phyloP scores from a whole-genome alignment of 2,888 invertebrate genomes.

The Hydroisotoma schaefferi region DNA sequence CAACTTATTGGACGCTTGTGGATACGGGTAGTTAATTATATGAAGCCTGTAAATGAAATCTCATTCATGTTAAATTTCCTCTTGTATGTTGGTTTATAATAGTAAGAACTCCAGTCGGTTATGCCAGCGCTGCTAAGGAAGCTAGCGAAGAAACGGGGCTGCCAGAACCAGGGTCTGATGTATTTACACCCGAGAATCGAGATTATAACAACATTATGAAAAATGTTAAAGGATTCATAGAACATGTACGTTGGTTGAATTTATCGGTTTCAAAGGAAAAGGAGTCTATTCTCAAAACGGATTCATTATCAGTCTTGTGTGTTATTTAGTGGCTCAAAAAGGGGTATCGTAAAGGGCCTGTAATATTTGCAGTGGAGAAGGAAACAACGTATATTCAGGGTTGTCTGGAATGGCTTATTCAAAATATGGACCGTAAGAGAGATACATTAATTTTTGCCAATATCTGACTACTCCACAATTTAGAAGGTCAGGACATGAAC shows the following conservation, averaged over 20 bases:
- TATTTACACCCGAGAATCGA: slow-evolving; percentile 16
- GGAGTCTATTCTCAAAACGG: too few relatives aligned
- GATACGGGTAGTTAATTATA: slow-evolving; percentile 40
- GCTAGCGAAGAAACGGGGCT: slow-evolving; percentile 30
- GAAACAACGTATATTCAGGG: slow-evolving; percentile 25
- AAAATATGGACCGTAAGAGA: slow-evolving; percentile 33
- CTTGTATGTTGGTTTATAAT: neutral
- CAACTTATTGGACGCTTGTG: slow-evolving; percentile 39
- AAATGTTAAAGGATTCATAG: slow-evolving; percentile 31
- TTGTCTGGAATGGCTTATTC: slow-evolving; percentile 38
- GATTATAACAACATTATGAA: slow-evolving; percentile 36
- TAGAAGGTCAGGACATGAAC: neutral
- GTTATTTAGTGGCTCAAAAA: slow-evolving; percentile 22
- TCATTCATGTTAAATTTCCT: neutral
- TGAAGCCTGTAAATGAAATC: neutral
- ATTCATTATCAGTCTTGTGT: too few relatives aligned
- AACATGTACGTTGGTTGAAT: slow-evolving; percentile 36
- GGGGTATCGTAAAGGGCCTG: slow-evolving; percentile 13
- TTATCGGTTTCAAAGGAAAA: too few relatives aligned
- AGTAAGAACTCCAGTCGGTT: slow-evolving; percentile 37
- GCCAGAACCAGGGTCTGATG: slow-evolving; percentile 35
- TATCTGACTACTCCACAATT: too few relatives aligned
- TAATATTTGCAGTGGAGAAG: slow-evolving; percentile 34
- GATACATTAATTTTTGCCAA: too few relatives aligned
- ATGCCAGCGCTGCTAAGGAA: slow-evolving; percentile 41